Percentiles rank a stretch among this genome's conserved stretches.
These are phyloP conservation scores for Elgonia sp. DNA, from an alignment of 2,888 invertebrate genomes.

Conservation along the genomic window DNA sequence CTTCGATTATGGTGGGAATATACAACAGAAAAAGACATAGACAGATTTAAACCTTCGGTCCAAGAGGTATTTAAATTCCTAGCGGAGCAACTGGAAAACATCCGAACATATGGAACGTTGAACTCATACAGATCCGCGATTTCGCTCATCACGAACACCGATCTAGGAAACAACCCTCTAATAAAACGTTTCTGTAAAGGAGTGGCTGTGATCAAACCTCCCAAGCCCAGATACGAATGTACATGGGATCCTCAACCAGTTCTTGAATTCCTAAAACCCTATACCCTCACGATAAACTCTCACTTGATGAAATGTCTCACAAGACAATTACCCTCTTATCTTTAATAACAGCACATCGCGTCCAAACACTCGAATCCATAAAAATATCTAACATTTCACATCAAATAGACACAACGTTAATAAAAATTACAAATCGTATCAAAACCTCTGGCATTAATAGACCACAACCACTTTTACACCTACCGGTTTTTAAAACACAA, in stretches of 20 bases:
- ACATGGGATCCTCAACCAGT: conserved; percentile 8
- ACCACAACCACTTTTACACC: conserved; percentile 42
- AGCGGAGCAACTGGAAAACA: background rate
- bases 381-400: conserved; percentile 39
- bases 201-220: conserved; percentile 7
- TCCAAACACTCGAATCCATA: conserved; percentile 30
- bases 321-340: conserved; percentile 37
- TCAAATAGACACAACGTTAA: conserved; percentile 3
- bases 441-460: conserved; percentile 5
- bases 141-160: background rate
- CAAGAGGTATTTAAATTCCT: background rate
- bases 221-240: background rate
- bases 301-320: conserved; percentile 4
- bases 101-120: background rate
- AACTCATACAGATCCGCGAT: conserved; percentile 1
- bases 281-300: background rate
- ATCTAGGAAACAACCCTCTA: background rate
- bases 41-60: conserved; percentile 1
- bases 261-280: background rate
- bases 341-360: conserved; percentile 19
- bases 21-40: background rate
- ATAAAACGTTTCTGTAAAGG: conserved; percentile 11
- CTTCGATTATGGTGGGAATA: conserved; percentile 9
- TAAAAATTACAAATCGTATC: conserved; percentile 18
- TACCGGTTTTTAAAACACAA: background rate